These are phyloP conservation scores for Bombylius discolor DNA, from an alignment of 2,888 invertebrate genomes.

Conservation along the genomic window DNA sequence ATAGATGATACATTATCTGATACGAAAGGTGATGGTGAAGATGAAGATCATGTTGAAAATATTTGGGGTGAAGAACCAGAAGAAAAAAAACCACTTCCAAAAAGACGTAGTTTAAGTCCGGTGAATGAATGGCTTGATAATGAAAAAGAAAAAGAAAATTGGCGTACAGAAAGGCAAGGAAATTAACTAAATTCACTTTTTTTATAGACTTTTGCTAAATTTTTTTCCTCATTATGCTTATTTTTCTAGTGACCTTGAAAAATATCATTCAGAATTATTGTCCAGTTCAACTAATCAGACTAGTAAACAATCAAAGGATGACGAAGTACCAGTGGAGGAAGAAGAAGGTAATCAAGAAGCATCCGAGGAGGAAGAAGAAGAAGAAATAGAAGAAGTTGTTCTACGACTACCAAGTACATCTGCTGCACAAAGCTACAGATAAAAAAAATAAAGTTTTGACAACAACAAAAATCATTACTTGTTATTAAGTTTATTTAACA, in stretches of 20 bases:
- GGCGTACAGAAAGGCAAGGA: conserved; percentile 10
- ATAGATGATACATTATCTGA: conserved; percentile 1
- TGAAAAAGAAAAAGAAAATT: conserved; percentile 3
- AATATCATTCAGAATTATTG: background rate
- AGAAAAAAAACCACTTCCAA: conserved; percentile 20
- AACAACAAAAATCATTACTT: no score
- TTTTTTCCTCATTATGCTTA: background rate
- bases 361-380: conserved; percentile 16
- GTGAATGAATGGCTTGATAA: conserved; percentile 1
- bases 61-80: conserved; percentile 37
- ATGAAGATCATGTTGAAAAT: conserved; percentile 36
- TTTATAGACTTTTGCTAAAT: background rate
- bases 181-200: background rate
- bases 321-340: background rate
- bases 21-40: conserved; percentile 18
- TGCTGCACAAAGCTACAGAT: conserved; percentile 1
- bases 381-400: conserved; percentile 17
- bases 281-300: background rate
- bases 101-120: background rate
- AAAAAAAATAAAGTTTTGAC: background rate
- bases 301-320: background rate
- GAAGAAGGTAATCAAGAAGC: conserved; percentile 10
- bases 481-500: no score
- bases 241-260: background rate
- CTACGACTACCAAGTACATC: conserved; percentile 14